Base-by-base conservation (phyloP, 2,888 invertebrate genomes). In the Fissipunctia ypsillon region DNA sequence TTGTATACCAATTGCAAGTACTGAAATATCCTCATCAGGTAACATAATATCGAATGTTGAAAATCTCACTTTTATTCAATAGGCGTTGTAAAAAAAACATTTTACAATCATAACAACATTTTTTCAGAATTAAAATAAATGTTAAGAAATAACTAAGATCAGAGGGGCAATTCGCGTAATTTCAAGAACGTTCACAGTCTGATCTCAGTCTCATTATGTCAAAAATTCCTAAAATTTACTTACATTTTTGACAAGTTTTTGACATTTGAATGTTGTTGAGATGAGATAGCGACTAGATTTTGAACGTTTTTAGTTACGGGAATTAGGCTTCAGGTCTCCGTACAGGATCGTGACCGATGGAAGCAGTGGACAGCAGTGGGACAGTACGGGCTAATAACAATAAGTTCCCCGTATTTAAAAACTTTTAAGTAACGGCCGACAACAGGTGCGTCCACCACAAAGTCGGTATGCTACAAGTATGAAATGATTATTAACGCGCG, bases 401-500 rank as follows among this genome's bases (percentile, higher is more conserved):
- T 22, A 56, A 31, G 5, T 56, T 56, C 12, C 12, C 31, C 3
- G 7, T 22, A 22, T 14, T 7, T 22, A 25, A 52, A 25, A 14
- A 19, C 3, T n/a, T 69, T 31, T 4, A 71, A 31, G 35, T 9
- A 14, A 14, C 35, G 10, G 10, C 48, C 41, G 48, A 64, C 35
- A 65, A 85, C 65, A 74, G 76, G 64, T 43, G 31, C 68, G 0
- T n/a, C 10, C 56, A 76, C 85, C 78, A 59, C 68, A 78, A 63
- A 43, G 56, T 50, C 69, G 31, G 61, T 69, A 38, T 25, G 64
- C 75, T 74, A 69, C 76, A 76, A 76, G 81, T 68, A 78, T 73
- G 66, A 85, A 81, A 83, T 76, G 78, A 87, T 88, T 88, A 87
- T 87, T 82, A 88, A 87, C 83, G 80, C 80, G 73, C 64, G 63